phyloP scores from a whole-genome alignment of 2,888 invertebrate species.

The Mimas tiliae region DNA sequence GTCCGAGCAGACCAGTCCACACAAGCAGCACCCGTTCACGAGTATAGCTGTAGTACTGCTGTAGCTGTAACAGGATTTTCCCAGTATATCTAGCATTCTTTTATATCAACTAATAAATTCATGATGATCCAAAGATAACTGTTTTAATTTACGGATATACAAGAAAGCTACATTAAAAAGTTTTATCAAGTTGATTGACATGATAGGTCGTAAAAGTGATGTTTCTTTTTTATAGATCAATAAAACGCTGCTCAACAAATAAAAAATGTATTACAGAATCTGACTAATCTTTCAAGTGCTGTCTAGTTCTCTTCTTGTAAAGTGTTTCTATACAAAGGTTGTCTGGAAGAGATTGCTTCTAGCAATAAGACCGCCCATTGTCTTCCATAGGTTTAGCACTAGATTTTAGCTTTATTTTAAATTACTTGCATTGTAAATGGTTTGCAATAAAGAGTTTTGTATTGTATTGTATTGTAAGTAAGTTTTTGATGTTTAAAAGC shows the following conservation, averaged over 20 bases:
- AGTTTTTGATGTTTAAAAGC: background rate
- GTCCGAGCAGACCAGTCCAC: too few relatives aligned
- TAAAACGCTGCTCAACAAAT: conserved; percentile 6
- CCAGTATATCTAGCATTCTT: background rate
- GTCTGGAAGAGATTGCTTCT: too few relatives aligned
- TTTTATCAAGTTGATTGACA: conserved; percentile 9
- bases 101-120: background rate
- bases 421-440: too few relatives aligned
- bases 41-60: too few relatives aligned
- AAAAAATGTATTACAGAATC: conserved; percentile 6
- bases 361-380: too few relatives aligned
- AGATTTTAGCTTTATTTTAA: too few relatives aligned
- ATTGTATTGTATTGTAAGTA: too few relatives aligned
- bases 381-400: too few relatives aligned
- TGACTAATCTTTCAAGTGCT: background rate
- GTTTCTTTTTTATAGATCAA: conserved; percentile 14
- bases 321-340: too few relatives aligned
- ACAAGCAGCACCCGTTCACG: too few relatives aligned
- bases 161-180: background rate
- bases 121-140: background rate
- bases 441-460: too few relatives aligned
- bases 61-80: background rate
- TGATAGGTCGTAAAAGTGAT: conserved; percentile 9
- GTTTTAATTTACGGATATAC: background rate
- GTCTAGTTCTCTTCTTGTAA: too few relatives aligned